Evolutionary conservation across 2,113 vertebrate genomes (phyloP), one percentile per base, ranked within the genome.

Genomic region (Glareola pratincola): DNA sequence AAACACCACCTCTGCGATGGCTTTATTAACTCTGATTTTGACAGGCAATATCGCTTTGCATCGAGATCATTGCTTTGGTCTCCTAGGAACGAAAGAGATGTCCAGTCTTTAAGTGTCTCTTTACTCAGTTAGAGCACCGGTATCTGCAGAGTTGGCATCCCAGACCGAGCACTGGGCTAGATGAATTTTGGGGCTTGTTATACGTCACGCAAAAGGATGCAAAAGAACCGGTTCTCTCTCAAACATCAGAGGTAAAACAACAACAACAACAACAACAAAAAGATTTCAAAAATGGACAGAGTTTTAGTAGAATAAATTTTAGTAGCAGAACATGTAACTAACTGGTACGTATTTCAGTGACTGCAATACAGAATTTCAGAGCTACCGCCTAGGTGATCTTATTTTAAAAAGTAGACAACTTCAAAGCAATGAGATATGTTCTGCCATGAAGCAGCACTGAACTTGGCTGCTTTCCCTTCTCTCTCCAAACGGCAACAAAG

Each of bases 401-500:
- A 30, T 23, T 94, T 88, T 41, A 18, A 85, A 75, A 62, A 53
- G 48, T 16, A 57, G 6, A 9, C 39, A 50, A 60, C 90, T 95
- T 85, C 90, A 93, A 87, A 96, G 92, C 78, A 32, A 34, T 4
- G 71, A 83, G 92, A 75, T 48, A 9, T 1, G 32, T 45, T 79
- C 85, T 79, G 81, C 88, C 54, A 29, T 26, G 75, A 32, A 74
- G 85, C 93, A 95, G 93, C 88, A 12, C 69, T 17, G 34, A 56
- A 53, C 71, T 69, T 93, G 96, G 92, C 94, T 37, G 78, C 6
- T 53, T 95, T 80, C 91, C 91, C 91, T 92, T 7, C 75, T 37
- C 85, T 63, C 82, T 34, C 56, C 73, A 6, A 84, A 37, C 34
- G 60, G 64, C 73, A 93, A 92, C 82, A 94, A 92, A 96, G 93